Base-by-base conservation (phyloP, 2,797 vertebrate species). In the Gallinago stenura region DNA sequence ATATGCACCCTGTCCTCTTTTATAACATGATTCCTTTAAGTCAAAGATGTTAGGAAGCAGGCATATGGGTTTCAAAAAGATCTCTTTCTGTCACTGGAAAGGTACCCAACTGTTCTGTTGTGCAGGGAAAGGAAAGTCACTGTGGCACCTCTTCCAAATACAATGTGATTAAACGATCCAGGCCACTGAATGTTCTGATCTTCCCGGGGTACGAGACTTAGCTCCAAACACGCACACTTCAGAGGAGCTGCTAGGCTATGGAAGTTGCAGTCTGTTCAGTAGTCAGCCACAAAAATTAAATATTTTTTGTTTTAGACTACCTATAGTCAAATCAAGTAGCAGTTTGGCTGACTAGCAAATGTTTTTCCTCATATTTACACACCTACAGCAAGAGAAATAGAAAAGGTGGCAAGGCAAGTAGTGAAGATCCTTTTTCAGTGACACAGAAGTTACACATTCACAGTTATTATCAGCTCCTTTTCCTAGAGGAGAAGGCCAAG, bases 381-480 rank as follows among this genome's bases (percentile, higher is more conserved):
- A 91, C 45, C 35, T 83, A 71, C 46, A 86, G 33, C 12, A 69
- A 95, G n/a, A 61, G 33, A 68, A 87, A 54, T 1, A 17, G 17
- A n/a, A 92, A 53, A 64, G 33, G 65, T 78, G 83, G 24, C 53
- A 79, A 84, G 30, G 51, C 4, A 3, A 75, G 61, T 5, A 68
- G 31, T 37, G 60, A 94, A 83, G 53, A 64, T 28, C 31, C 70
- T 85, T 85, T 61, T 7, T 31, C 35, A 75, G 82, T 54, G 65
- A 30, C 76, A 72, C 26, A 45, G 25, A 61, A 94, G 50, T 84
- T 88, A 35, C 26, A 72, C n/a, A 26, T 93, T 86, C 88, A 71
- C 65, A 69, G 83, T 88, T 95, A 81, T 95, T 91, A 95, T 39
- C 88, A 86, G 48, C 50, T 87, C 30, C 61, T 91, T 86, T 33